Conservation (phyloP, 2,797 vertebrate species). For the Siniperca undulata region DNA sequence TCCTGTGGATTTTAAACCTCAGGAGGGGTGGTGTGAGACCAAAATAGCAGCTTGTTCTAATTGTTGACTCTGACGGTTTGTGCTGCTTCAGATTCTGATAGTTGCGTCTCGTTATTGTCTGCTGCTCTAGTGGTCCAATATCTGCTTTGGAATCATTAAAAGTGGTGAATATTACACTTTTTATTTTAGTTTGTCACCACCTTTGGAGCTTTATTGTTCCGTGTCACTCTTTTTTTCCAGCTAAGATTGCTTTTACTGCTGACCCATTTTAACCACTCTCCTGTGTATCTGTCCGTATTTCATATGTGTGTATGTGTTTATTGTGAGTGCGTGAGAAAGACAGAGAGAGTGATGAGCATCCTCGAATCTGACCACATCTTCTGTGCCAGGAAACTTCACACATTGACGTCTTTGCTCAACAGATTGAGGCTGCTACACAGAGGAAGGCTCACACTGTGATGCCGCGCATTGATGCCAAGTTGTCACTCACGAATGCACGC, state of each 20-base stretch:
- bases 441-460: slow-evolving; percentile 50
- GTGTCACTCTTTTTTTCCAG: background rate
- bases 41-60: slow-evolving; percentile 36
- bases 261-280: background rate
- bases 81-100: background rate
- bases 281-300: background rate
- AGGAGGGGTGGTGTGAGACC: background rate
- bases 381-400: slow-evolving; percentile 71
- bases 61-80: background rate
- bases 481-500: slow-evolving; percentile 28
- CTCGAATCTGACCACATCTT: background rate
- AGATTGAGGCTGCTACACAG: slow-evolving; percentile 62
- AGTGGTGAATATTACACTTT: background rate
- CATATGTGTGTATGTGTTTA: background rate
- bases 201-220: background rate
- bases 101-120: background rate
- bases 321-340: background rate
- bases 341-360: slow-evolving; percentile 11
- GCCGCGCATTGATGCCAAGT: slow-evolving; percentile 38
- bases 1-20: slow-evolving; percentile 39
- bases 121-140: background rate
- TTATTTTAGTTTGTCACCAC: background rate
- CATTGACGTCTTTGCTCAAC: slow-evolving; percentile 70
- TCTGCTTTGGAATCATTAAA: background rate
- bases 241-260: background rate